These are phyloP conservation scores for Nyctalus aviator DNA, from an alignment of 2,797 vertebrate genomes.

Conservation along the genomic window DNA sequence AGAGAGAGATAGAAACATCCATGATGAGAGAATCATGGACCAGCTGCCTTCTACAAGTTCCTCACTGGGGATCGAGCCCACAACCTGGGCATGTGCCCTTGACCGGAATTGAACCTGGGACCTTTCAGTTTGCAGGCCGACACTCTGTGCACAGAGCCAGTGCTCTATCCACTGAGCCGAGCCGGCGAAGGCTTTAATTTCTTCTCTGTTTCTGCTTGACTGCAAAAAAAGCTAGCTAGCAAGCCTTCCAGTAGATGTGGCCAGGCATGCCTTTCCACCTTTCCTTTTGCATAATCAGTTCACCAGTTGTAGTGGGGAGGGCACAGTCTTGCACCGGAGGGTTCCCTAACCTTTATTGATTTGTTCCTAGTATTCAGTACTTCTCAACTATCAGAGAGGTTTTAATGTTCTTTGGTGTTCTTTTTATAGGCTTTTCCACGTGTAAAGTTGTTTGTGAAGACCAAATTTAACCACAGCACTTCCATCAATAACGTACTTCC, in stretches of 20 bases:
- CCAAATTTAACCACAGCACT: background rate
- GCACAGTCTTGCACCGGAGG: background rate
- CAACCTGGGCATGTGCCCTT: too few relatives aligned
- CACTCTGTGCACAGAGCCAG: too few relatives aligned
- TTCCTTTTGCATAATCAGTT: background rate
- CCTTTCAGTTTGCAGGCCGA: too few relatives aligned
- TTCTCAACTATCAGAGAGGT: background rate
- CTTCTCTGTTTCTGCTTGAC: background rate
- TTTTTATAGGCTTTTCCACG: background rate
- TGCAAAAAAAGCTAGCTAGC: background rate
- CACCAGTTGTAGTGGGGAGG: background rate
- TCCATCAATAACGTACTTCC: constrained; percentile 22
- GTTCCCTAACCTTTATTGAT: background rate
- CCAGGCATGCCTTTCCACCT: background rate
- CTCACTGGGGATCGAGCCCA: too few relatives aligned
- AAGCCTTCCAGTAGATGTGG: background rate
- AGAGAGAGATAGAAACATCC: too few relatives aligned
- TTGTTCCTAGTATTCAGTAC: background rate
- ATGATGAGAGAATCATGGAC: too few relatives aligned
- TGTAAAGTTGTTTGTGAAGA: background rate
- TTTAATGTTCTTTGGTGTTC: background rate
- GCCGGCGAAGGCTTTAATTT: background rate
- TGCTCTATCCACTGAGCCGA: too few relatives aligned
- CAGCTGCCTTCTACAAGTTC: too few relatives aligned
- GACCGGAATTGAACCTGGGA: too few relatives aligned